Evolutionary conservation across 2,888 invertebrate genomes (phyloP), one percentile per base, ranked within the genome.

Genomic region (Gari tellinella): DNA sequence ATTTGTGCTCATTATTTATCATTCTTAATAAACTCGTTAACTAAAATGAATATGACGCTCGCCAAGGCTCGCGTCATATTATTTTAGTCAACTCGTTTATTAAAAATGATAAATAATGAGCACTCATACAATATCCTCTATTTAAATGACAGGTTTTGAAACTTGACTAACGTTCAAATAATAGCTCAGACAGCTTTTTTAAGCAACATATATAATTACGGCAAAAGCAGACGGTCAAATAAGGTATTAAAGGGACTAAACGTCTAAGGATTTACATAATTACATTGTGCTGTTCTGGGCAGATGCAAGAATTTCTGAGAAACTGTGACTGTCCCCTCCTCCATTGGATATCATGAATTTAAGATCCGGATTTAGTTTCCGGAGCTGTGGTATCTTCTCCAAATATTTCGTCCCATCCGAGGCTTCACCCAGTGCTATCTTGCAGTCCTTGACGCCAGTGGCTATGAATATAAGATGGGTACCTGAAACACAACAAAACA

Each of bases 401-500:
- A 73, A 74, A 52, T 80, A 80, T 17, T 62, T 65, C 12, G 65
- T 17, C 3, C 52, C 61, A 37, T 72, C 77, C 17, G 40, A 21
- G 0, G 67, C 60, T 17, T 40, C 25, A 1, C 37, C 31, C 5
- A 74, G 64, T 1, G 46, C 53, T n/a, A 81, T 60, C 58, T 70
- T 14, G 7, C 66, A 56, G 48, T 81, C 52, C 3, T 57, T 56
- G 10, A 70, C 69, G 3, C 8, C 5, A 14, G 72, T 63, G n/a
- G 60, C 62, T 1, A 80, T 73, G 14, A 78, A 64, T 41, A 82
- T 66, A 8, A 82, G 45, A 23, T 82, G 82, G 12, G 80, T 73
- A 49, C 78, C 78, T 78, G 63, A 0, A 38, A 37, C 23, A 46
- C 10, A 31, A 31, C 10, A 10, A 31, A 31, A 31, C 10, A 31